Evolutionary conservation across 2,113 vertebrate species (phyloP).

Genomic region (Nesogale talazaci): DNA sequence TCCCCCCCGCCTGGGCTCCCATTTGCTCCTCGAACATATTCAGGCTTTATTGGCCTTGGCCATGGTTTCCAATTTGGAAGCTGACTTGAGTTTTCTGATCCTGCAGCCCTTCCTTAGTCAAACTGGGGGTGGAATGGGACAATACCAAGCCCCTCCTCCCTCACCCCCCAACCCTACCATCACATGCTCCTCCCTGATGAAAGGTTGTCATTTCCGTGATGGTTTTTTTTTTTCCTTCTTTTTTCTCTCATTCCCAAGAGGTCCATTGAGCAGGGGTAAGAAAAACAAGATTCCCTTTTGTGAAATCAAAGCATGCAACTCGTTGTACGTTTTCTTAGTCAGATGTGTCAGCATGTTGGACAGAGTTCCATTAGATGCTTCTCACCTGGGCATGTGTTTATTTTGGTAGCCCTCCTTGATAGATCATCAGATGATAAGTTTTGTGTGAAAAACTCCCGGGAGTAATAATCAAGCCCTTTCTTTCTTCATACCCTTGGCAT

Average conservation of each 20-base stretch:
- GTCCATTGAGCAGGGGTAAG: not conserved
- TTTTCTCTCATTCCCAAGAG: not conserved
- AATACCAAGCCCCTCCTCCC: no score
- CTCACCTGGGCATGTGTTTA: not conserved
- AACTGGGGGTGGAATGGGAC: slow-evolving; percentile 55
- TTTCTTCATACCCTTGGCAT: slow-evolving; percentile 50
- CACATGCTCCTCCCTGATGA: slow-evolving; percentile 4
- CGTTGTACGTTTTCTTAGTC: slow-evolving; percentile 32
- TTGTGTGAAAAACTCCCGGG: slow-evolving; percentile 60
- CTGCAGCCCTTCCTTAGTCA: slow-evolving; percentile 37
- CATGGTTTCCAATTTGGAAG: slow-evolving; percentile 78
- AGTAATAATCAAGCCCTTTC: slow-evolving; percentile 65
- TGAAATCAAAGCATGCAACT: not conserved
- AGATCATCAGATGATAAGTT: slow-evolving; percentile 17
- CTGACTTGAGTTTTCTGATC: slow-evolving; percentile 64
- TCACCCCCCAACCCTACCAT: no score
- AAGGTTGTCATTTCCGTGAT: slow-evolving; percentile 5
- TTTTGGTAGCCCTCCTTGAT: slow-evolving; percentile 36
- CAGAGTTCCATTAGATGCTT: slow-evolving; percentile 35
- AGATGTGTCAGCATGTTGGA: slow-evolving; percentile 21
- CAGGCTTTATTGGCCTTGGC: slow-evolving; percentile 70
- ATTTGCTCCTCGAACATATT: slow-evolving; percentile 64
- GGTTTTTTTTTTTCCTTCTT: not conserved
- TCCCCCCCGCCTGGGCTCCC: slow-evolving; percentile 62
- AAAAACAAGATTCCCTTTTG: slow-evolving; percentile 28